These are phyloP conservation scores for Lindbergichthys nudifrons DNA, from an alignment of 2,797 vertebrate genomes.

Conservation along the genomic window DNA sequence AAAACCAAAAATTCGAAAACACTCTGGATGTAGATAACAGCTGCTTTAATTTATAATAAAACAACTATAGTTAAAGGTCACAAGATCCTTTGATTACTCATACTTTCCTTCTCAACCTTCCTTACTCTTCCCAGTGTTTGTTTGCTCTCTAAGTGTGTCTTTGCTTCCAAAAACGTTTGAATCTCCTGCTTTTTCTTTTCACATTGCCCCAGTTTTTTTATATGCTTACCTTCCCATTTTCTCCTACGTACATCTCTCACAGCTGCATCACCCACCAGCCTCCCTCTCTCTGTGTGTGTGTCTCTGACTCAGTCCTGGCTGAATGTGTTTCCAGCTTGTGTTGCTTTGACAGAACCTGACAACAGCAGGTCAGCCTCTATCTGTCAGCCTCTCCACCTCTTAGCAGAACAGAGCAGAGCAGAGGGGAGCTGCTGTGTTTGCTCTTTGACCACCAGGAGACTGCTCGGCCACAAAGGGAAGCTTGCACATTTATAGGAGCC, in stretches of 20 bases:
- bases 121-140: background rate
- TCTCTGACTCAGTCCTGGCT: constrained; percentile 51
- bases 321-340: constrained; percentile 54
- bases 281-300: background rate
- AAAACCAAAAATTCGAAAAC: background rate
- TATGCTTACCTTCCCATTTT: constrained; percentile 30
- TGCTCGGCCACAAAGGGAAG: constrained; percentile 43
- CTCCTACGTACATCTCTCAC: constrained; percentile 24
- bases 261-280: constrained; percentile 16
- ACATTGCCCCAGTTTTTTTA: constrained; percentile 4
- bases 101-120: too few species aligned
- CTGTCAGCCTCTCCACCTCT: constrained; percentile 61
- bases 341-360: constrained; percentile 68
- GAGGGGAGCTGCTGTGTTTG: constrained; percentile 65
- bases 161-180: constrained; percentile 4
- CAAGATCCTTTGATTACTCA: background rate
- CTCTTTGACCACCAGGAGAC: constrained; percentile 64
- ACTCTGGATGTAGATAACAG: background rate
- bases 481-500: constrained; percentile 38
- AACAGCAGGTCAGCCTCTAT: constrained; percentile 69
- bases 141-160: background rate
- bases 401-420: constrained; percentile 54
- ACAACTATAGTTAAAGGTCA: background rate
- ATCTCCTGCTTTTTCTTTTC: background rate
- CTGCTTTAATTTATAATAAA: background rate